Percentiles rank a stretch among this genome's conserved stretches.
These are phyloP conservation scores for Laticauda colubrina DNA, from an alignment of 2,113 vertebrate species.

Conservation along the genomic window DNA sequence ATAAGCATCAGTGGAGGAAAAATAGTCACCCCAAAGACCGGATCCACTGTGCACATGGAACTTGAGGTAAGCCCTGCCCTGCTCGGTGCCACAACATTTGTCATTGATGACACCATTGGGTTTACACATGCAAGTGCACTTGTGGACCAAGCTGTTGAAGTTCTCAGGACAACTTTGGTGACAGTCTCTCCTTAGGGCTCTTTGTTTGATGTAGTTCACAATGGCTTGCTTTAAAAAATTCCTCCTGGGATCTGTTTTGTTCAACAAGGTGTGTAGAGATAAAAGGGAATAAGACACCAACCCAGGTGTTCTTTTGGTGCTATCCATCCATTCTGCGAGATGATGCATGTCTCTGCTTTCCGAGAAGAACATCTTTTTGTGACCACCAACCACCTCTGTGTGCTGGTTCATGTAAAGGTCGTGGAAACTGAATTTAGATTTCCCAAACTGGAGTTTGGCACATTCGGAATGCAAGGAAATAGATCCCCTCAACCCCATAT, in stretches of 20 bases:
- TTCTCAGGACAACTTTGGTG: conserved; percentile 44
- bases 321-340: conserved; percentile 72
- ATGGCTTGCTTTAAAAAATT: conserved; percentile 68
- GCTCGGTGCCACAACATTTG: conserved; percentile 71
- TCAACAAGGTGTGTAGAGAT: conserved; percentile 71
- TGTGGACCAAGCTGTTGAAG: conserved; percentile 45
- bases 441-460: conserved; percentile 33
- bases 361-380: conserved; percentile 71
- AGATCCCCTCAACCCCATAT: conserved; percentile 33
- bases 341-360: conserved; percentile 59
- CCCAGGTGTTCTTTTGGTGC: conserved; percentile 67
- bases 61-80: conserved; percentile 66
- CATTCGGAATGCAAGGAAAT: conserved; percentile 33
- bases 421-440: conserved; percentile 63
- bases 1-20: conserved; percentile 68
- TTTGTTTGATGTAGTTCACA: conserved; percentile 49
- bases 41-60: conserved; percentile 56
- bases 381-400: conserved; percentile 33
- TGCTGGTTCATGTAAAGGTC: conserved; percentile 68
- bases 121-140: conserved; percentile 73
- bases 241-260: not conserved
- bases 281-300: conserved; percentile 73
- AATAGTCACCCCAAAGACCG: conserved; percentile 73
- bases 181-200: conserved; percentile 44
- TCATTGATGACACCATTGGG: conserved; percentile 50